Conservation (phyloP, 2,797 vertebrate genomes). For the Platyrinchus mystaceus region DNA sequence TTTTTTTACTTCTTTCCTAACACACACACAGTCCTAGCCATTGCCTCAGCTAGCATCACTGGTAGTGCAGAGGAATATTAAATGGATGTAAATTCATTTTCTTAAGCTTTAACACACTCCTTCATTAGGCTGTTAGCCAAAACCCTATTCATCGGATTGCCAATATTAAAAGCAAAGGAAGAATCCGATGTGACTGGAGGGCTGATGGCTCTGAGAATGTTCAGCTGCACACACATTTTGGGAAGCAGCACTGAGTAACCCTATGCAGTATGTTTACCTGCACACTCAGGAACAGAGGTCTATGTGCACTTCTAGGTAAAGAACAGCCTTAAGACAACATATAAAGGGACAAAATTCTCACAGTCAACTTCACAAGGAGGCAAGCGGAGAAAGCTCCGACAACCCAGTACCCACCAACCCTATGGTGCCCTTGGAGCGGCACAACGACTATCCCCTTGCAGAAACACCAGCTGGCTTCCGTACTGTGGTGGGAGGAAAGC, state of each 20-base stretch:
- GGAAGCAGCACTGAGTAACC: neutral
- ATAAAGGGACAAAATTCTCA: neutral
- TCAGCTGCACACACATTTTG: neutral
- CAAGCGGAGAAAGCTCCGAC: neutral
- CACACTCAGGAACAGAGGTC: neutral
- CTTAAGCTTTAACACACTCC: neutral
- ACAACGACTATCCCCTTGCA: neutral
- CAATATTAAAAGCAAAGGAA: neutral
- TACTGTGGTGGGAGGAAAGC: neutral
- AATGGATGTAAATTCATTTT: neutral
- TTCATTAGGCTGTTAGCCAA: neutral
- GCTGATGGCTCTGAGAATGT: neutral
- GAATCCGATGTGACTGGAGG: neutral
- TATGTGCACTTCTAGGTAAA: neutral
- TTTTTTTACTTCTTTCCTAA: neutral
- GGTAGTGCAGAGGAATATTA: neutral
- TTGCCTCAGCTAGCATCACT: neutral
- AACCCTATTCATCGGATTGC: neutral
- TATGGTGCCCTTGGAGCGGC: rapidly evolving
- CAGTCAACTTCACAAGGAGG: neutral
- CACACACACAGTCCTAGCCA: neutral
- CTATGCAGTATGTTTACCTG: neutral
- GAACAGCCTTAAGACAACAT: neutral
- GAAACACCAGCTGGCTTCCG: neutral
- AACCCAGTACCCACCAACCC: neutral